Evolutionary conservation across 2,113 vertebrate species (phyloP).

Genomic region (Chionomys nivalis): DNA sequence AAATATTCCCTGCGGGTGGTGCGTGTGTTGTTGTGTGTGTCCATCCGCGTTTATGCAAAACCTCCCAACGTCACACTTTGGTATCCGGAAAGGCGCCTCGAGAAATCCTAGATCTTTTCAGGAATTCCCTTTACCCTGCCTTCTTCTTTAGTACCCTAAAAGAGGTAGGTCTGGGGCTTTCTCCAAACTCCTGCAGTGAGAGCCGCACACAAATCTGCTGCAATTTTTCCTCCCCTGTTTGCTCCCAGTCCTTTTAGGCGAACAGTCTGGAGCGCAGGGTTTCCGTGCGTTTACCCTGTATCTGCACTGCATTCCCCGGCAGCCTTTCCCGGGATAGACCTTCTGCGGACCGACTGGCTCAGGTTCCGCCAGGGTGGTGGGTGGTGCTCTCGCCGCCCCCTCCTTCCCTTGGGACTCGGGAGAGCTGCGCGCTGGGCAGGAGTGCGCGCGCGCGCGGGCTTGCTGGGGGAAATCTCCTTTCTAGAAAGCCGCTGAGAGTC

Average conservation of each 20-base stretch:
- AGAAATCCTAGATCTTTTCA: conserved; percentile 54
- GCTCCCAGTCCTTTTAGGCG: not conserved
- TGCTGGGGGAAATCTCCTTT: conserved; percentile 53
- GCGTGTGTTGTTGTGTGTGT: conserved; percentile 50
- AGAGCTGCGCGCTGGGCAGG: conserved; percentile 5
- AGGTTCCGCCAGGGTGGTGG: not conserved
- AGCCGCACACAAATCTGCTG: not conserved
- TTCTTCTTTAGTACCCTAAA: not conserved
- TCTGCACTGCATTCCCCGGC: not conserved
- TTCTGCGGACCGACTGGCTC: not conserved
- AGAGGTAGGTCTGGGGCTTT: conserved; percentile 49
- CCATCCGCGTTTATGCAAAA: conserved; percentile 68
- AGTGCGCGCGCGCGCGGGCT: conserved; percentile 20
- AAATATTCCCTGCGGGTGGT: not conserved
- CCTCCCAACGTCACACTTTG: conserved; percentile 61
- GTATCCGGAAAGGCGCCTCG: not conserved
- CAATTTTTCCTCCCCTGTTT: not conserved
- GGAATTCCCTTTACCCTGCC: conserved; percentile 37
- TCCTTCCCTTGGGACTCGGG: conserved; percentile 36
- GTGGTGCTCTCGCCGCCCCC: conserved; percentile 61
- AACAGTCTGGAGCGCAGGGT: conserved; percentile 48
- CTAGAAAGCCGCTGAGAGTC: conserved; percentile 37
- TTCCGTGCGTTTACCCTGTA: not conserved
- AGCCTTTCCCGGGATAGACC: not conserved
- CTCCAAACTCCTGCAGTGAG: not conserved